These are phyloP conservation scores for Alcedo quadribrachys DNA, from an alignment of 2,797 vertebrate genomes.

Conservation along the genomic window DNA sequence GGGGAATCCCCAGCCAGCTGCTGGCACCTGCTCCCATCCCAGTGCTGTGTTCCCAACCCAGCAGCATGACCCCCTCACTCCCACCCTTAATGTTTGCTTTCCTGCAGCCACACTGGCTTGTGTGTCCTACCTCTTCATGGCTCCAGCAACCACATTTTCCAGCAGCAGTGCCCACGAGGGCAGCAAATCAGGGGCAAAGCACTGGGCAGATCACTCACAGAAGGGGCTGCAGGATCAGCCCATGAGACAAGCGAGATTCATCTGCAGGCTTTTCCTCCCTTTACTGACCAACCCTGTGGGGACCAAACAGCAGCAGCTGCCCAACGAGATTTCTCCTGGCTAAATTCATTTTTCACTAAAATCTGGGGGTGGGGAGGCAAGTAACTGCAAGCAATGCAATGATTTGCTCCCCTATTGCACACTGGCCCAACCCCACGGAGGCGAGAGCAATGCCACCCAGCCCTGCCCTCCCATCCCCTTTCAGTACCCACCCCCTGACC, in stretches of 20 bases:
- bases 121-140: background rate
- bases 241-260: accelerated
- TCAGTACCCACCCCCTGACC: background rate
- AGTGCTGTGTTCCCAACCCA: accelerated
- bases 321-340: accelerated
- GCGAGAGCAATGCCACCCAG: background rate
- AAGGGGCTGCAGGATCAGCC: background rate
- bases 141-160: accelerated
- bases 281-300: accelerated
- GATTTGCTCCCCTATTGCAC: background rate
- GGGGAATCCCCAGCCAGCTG: background rate
- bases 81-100: accelerated
- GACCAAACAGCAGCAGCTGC: background rate
- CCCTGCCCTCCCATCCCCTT: background rate
- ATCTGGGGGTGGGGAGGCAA: background rate
- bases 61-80: accelerated
- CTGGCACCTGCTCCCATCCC: background rate
- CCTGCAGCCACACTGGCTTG: background rate
- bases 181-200: background rate
- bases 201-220: background rate
- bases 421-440: too few relatives aligned
- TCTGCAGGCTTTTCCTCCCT: background rate
- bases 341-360: background rate
- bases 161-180: background rate
- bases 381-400: background rate